Evolutionary conservation across 2,113 vertebrate species (phyloP), one percentile per base, ranked within the genome.

Genomic region (Calidris pugnax): DNA sequence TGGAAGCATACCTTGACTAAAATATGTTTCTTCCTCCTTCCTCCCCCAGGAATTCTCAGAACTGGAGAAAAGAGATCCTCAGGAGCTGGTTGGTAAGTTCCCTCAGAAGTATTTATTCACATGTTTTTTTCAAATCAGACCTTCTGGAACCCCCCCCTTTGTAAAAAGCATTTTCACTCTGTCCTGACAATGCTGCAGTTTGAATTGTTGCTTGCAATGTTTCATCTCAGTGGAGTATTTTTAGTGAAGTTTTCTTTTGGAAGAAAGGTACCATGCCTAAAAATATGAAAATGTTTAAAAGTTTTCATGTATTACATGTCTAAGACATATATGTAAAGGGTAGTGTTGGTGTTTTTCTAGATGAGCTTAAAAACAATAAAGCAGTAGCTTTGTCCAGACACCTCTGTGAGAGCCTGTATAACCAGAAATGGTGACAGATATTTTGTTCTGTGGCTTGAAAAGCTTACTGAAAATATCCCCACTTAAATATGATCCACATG

Each of bases 81-180:
- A 99, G 96, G 99, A 99, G 77, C 97, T 99, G 30, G 99, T 99
- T 90, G 99, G 99, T 99, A 95, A 99, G 99, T 98, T 85, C 10
- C 9, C 35, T 62, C 37, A 59, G 39, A 92, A 68, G 14, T 93
- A 50, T 73, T 81, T 85, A 45, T 64, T 89, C 26, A 32, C 6
- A 3, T n/a, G 4, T 41, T 79, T 76, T 39, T 32, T 69, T 73
- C 80, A 79, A 14, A 9, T 30, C 71, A 43, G 18, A 55, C 24
- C 6, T 74, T 50, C 12, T 87, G 60, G 51, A 4, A 37, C 35
- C 2, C 28, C 2, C 28, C 14, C 22, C 17, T 84, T 60, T 47
- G 6, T 78, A 56, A 66, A 78, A 77, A 60, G 13, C 26, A 63
- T 68, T 23, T 90, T 90, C 12, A 4, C n/a, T 73, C 33, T 68